Evolutionary conservation across 2,888 invertebrate genomes (phyloP).

Genomic region (Aleiodes alternator): DNA sequence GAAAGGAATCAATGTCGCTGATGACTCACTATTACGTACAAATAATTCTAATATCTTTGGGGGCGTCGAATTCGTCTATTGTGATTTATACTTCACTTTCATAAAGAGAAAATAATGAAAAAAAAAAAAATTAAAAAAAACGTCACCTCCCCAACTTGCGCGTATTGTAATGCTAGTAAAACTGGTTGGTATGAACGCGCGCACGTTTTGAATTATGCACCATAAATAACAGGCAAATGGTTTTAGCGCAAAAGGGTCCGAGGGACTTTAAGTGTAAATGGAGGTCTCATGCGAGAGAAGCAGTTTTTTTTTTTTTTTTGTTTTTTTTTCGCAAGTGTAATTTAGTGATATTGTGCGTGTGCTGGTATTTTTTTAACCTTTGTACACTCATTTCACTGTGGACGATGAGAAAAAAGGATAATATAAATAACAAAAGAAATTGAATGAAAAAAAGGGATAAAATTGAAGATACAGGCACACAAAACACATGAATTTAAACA

Average conservation of each 20-base stretch:
- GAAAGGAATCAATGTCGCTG: slow-evolving; percentile 29
- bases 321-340: slow-evolving; percentile 50
- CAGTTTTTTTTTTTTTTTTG: slow-evolving; percentile 11
- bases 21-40: slow-evolving; percentile 31
- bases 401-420: slow-evolving; percentile 13
- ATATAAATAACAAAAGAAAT: slow-evolving; percentile 46
- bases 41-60: slow-evolving; percentile 16
- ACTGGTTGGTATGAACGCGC: slow-evolving; percentile 25
- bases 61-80: slow-evolving; percentile 31
- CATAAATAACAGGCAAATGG: slow-evolving; percentile 46
- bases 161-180: slow-evolving; percentile 32
- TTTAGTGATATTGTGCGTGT: slow-evolving; percentile 61
- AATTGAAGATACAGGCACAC: no score
- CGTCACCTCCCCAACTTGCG: not conserved
- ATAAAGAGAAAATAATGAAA: not conserved
- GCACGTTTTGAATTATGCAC: slow-evolving; percentile 45
- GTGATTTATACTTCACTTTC: not conserved
- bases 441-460: slow-evolving; percentile 40
- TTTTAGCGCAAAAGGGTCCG: slow-evolving; percentile 39
- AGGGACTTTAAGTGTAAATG: slow-evolving; percentile 48
- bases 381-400: slow-evolving; percentile 30
- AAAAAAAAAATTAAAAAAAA: slow-evolving; percentile 6
- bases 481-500: not conserved
- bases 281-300: slow-evolving; percentile 35
- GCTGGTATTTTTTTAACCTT: slow-evolving; percentile 41